Evolutionary conservation across 2,113 vertebrate genomes (phyloP), one percentile per base, ranked within the genome.

Genomic region (Ailurus styani): DNA sequence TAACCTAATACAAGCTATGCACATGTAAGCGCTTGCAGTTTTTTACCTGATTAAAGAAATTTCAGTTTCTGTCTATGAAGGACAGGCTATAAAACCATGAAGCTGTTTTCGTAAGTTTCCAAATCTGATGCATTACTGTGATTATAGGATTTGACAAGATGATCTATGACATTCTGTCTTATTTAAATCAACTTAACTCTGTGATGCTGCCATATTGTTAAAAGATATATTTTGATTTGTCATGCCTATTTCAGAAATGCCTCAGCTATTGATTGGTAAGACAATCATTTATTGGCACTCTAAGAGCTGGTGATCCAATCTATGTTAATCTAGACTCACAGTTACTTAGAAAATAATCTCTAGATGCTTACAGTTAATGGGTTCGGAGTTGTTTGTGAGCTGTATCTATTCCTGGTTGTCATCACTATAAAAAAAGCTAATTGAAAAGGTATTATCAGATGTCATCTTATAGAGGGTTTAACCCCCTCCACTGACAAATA

Each of bases 161-260:
- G 50, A 57, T 87, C 18, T 91, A 79, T 79, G 37, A 37, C 73
- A n/a, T 93, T 95, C 96, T 91, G 42, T 91, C 12, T 57, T 93
- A 93, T 88, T 96, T 93, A 93, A 96, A 57, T 95, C n/a, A 91
- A 47, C 6, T 50, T 52, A n/a, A 79, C 34, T 87, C 13, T 82
- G 34, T 60, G 31, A 91, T 90, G n/a, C 21, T 79, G 73, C 31
- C 18, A 23, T 40, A 47, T 68, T 60, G 10, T 82, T 95, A 96
- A 95, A 93, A 86, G 50, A 52, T 47, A 14, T 72, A 62, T 90
- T 96, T 93, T 84, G 17, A 78, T 45, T 89, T 88, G 73, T 34
- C 14, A 84, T 78, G 5, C 25, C n/a, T 90, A 90, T 27, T 83
- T 96, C 31, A 91, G 17, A 89, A 97, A 89, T 90, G 52, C 11